Percentiles rank a stretch among this genome's conserved stretches.
These are phyloP conservation scores for Aphelenchoides avenae DNA, from an alignment of 1,140 invertebrate species.

Conservation along the genomic window DNA sequence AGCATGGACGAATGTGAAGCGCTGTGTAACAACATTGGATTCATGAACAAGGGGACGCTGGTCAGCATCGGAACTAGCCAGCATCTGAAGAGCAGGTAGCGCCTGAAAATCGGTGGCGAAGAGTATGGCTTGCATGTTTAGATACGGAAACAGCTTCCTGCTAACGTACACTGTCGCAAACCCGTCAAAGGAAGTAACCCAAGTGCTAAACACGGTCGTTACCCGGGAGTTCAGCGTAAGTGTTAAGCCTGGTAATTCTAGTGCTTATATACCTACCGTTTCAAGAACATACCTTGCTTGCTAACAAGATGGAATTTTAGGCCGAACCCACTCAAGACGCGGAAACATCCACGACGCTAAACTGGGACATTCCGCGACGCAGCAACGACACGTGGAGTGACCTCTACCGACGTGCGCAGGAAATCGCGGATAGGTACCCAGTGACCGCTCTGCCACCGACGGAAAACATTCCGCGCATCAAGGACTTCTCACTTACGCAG, in stretches of 20 bases:
- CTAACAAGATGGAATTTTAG: slow-evolving; percentile 15
- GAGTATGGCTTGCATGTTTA: slow-evolving; percentile 1
- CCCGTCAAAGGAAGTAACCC: slow-evolving; percentile 8
- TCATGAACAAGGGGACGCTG: slow-evolving; percentile 79
- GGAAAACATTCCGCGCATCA: slow-evolving; percentile 25
- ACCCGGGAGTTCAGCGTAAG: slow-evolving; percentile 28
- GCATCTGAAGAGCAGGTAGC: slow-evolving; percentile 65
- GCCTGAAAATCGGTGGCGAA: background rate
- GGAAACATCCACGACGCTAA: slow-evolving; percentile 12
- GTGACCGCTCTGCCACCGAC: slow-evolving; percentile 4
- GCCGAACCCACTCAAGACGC: slow-evolving; percentile 21
- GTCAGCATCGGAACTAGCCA: slow-evolving; percentile 70
- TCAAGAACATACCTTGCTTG: background rate
- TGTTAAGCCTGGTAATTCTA: background rate
- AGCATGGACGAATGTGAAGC: slow-evolving; percentile 59
- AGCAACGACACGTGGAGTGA: slow-evolving; percentile 21
- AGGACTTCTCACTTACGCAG: slow-evolving; percentile 41
- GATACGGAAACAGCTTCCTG: slow-evolving; percentile 43
- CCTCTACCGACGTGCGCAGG: slow-evolving; percentile 27
- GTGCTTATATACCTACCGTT: background rate
- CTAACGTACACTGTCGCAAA: slow-evolving; percentile 36
- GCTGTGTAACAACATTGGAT: slow-evolving; percentile 69
- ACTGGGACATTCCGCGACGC: slow-evolving; percentile 36
- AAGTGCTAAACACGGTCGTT: slow-evolving; percentile 23
- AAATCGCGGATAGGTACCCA: slow-evolving; percentile 33